phyloP scores from a whole-genome alignment of 1,140 invertebrate species.

The Lordiphosa clarofinis region DNA sequence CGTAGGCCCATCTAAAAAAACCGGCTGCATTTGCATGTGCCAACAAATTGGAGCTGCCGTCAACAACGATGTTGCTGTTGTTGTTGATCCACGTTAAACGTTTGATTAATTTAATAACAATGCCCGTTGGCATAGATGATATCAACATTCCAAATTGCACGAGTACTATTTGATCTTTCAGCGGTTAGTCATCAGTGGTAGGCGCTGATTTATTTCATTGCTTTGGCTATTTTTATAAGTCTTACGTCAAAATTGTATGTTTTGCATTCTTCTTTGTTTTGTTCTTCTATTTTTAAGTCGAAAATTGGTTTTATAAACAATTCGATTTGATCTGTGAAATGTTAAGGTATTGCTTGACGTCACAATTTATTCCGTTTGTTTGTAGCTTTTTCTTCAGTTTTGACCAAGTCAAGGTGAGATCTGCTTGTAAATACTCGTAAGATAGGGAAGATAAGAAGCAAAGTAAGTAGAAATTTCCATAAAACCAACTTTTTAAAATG shows the following conservation, averaged over 20 bases:
- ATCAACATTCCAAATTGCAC: constrained; percentile 8
- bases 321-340: constrained; percentile 8
- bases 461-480: too few species aligned
- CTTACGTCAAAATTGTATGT: constrained; percentile 29
- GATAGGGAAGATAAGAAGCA: too few species aligned
- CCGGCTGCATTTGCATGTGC: constrained; percentile 61
- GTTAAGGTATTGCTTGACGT: constrained; percentile 35
- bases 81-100: constrained; percentile 22
- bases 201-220: too few species aligned
- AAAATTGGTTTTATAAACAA: constrained; percentile 49
- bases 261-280: constrained; percentile 22
- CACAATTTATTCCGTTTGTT: constrained; percentile 12
- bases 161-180: too few species aligned
- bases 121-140: constrained; percentile 48
- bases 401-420: too few species aligned
- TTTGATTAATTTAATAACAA: constrained; percentile 71
- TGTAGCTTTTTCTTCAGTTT: too few species aligned
- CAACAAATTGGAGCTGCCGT: constrained; percentile 47
- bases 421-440: too few species aligned
- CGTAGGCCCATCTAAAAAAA: constrained; percentile 25
- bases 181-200: too few species aligned
- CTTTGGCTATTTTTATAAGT: too few species aligned
- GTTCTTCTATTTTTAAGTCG: constrained; percentile 16
- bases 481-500: too few species aligned
- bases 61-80: constrained; percentile 34